Conservation (phyloP, 2,888 invertebrate species). For the Hirtodrosophila trivittata region DNA sequence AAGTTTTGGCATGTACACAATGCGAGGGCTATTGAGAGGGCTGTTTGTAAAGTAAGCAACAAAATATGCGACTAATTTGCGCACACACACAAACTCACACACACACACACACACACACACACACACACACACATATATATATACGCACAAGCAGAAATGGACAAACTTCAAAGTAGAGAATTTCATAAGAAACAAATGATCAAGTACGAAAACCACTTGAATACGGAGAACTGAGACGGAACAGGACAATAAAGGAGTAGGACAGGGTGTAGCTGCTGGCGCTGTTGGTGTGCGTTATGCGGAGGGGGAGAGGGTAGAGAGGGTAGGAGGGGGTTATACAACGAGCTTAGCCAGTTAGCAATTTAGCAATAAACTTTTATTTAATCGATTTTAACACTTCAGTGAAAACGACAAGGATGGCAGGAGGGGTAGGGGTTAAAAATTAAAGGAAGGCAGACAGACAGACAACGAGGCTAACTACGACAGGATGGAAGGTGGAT, state of each 20-base stretch:
- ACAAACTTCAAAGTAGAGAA: slow-evolving; percentile 50
- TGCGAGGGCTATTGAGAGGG: slow-evolving; percentile 9
- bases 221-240: neutral
- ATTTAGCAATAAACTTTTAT: slow-evolving; percentile 78
- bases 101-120: neutral
- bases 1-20: slow-evolving; percentile 8
- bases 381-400: slow-evolving; percentile 79
- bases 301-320: neutral
- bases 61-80: slow-evolving; percentile 40
- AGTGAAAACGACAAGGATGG: slow-evolving; percentile 49
- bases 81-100: slow-evolving; percentile 3
- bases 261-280: neutral
- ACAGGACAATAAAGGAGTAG: neutral
- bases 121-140: no score
- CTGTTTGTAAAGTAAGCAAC: slow-evolving; percentile 25
- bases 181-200: slow-evolving; percentile 43
- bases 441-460: neutral
- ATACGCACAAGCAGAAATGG: neutral
- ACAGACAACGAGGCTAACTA: slow-evolving; percentile 27
- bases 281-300: neutral
- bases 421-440: neutral
- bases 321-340: neutral
- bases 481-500: slow-evolving; percentile 7
- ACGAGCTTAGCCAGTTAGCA: slow-evolving; percentile 67
- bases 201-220: slow-evolving; percentile 23